Evolutionary conservation across 2,797 vertebrate genomes (phyloP), one percentile per base, ranked within the genome.

Genomic region (Pelochelys cantorii): DNA sequence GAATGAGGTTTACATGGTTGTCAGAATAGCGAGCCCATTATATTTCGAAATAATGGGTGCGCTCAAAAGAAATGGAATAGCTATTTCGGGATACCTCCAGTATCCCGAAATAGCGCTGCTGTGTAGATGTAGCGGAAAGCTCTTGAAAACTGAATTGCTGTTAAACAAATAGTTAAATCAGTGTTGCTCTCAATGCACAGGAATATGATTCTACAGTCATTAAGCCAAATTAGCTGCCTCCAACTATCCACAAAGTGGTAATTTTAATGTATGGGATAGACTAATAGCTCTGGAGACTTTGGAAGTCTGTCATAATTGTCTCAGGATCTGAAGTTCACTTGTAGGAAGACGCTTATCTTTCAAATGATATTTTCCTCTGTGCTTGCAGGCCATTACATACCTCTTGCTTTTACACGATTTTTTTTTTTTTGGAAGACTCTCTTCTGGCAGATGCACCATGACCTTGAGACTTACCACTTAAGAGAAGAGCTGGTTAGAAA

Each of bases 171-270:
- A 20, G 2, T 12, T 48, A 48, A 54, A 0, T 11, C 25, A 48
- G 8, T 34, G 80, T 1, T 2, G 31, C 10, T 0, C 55, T 60
- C 29, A 34, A 78, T 2, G 17, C 17, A 27, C 22, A 6, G 42
- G 42, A 77, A 15, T 25, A 27, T 5, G 13, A 52, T 62, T 37
- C 22, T 31, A 48, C 8, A 55, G 55, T 59, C 53, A 81, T 20
- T 62, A 54, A 92, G 86, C 42, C 48, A 77, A 77, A 77, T 52
- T 8, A 15, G 79, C 53, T 83, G 88, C 85, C 91, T 91, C 85
- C 91, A 86, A 27, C 31, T 86, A 87, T 90, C 83, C 92, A 86
- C 0, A 62, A 0, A 11, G 48, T 25, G 25, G 84, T 79, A 93
- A 82, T 10, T 62, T 62, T 71, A 71, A 22, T 20, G 79, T 79